phyloP scores from a whole-genome alignment of 2,797 vertebrate genomes.

The Takifugu rubripes region DNA sequence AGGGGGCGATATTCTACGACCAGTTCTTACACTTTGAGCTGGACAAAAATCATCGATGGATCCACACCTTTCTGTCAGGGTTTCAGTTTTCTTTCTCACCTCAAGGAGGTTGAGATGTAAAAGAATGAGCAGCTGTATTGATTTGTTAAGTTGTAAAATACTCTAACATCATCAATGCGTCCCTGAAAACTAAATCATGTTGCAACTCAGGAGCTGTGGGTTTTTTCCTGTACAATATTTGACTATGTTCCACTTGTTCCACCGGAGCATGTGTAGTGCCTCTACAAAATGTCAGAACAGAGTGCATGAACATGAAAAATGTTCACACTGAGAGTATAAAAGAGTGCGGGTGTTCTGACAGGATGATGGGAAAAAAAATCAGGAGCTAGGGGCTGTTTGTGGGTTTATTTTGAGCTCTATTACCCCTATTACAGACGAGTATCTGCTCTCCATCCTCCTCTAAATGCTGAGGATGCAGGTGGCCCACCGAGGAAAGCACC shows the following conservation, averaged over 20 bases:
- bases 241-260: constrained; percentile 26
- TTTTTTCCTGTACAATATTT: constrained; percentile 9
- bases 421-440: constrained; percentile 68
- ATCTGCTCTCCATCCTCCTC: constrained; percentile 61
- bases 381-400: constrained; percentile 55
- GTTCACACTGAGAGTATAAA: constrained; percentile 35
- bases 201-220: background rate
- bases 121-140: no score
- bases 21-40: no score
- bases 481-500: constrained; percentile 61
- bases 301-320: constrained; percentile 40
- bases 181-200: background rate
- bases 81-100: no score
- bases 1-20: no score
- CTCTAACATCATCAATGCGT: background rate
- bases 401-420: constrained; percentile 73
- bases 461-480: constrained; percentile 68
- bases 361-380: constrained; percentile 24
- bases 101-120: no score
- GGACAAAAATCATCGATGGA: no score
- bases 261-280: constrained; percentile 29
- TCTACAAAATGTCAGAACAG: constrained; percentile 41
- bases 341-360: constrained; percentile 35
- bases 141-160: no score
- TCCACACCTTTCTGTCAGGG: no score